Percentiles rank a stretch among this genome's conserved stretches.
Evolutionary conservation across 2,113 vertebrate genomes (phyloP).

Genomic region (Emydocephalus ijimae): DNA sequence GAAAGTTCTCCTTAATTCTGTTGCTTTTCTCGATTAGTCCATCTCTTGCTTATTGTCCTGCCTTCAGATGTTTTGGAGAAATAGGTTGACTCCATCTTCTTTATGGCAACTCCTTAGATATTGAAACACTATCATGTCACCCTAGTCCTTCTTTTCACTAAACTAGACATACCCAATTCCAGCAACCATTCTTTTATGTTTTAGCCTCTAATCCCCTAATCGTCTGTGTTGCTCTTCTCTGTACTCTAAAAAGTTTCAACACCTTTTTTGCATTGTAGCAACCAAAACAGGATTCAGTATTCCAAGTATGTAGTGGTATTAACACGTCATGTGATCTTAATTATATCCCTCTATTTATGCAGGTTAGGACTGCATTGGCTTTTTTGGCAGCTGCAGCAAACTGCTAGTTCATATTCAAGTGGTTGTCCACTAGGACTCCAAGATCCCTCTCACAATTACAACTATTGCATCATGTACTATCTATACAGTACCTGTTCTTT

Average conservation of each 20-base stretch:
- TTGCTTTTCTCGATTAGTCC: no score
- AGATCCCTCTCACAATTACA: neutral
- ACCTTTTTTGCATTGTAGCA: neutral
- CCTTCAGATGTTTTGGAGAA: no score
- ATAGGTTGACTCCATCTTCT: neutral
- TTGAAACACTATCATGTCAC: neutral
- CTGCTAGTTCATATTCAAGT: neutral
- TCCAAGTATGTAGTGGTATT: neutral
- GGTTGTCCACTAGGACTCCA: neutral
- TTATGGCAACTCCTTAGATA: neutral
- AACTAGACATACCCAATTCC: neutral
- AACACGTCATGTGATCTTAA: neutral
- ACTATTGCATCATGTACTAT: neutral
- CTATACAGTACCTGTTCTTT: neutral
- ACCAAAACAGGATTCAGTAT: neutral
- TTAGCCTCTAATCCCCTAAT: neutral
- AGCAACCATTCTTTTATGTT: neutral
- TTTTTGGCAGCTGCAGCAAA: neutral
- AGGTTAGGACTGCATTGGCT: neutral
- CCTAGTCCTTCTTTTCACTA: neutral
- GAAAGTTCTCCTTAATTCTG: neutral
- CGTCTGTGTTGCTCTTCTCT: neutral
- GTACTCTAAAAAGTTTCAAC: neutral
- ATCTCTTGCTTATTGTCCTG: no score
- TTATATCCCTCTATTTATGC: neutral